Conservation (phyloP, 2,113 vertebrate genomes). For the Toxostoma redivivum region DNA sequence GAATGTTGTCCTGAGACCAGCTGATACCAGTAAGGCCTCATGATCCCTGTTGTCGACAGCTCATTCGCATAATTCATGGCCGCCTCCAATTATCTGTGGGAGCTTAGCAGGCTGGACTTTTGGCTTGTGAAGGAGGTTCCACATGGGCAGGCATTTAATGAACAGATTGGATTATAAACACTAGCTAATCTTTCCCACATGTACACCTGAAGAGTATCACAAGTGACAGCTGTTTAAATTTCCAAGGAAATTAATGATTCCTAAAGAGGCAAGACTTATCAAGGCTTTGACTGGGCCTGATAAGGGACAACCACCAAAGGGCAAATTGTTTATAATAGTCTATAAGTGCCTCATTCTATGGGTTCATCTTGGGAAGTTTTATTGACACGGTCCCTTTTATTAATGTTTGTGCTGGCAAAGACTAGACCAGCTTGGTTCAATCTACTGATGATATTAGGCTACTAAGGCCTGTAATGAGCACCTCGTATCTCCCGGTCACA, state of each 20-base stretch:
- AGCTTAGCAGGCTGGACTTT: slow-evolving; percentile 58
- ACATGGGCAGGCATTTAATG: slow-evolving; percentile 75
- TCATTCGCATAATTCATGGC: slow-evolving; percentile 67
- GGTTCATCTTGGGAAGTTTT: slow-evolving; percentile 66
- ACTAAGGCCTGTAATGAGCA: slow-evolving; percentile 66
- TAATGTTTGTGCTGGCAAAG: slow-evolving; percentile 64
- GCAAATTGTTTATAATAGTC: slow-evolving; percentile 77
- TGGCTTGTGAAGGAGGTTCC: slow-evolving; percentile 67
- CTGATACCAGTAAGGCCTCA: slow-evolving; percentile 76
- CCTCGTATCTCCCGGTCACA: slow-evolving; percentile 49
- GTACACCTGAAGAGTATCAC: slow-evolving; percentile 80
- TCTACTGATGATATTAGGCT: slow-evolving; percentile 62
- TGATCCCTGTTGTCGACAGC: slow-evolving; percentile 67
- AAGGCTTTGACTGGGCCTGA: slow-evolving; percentile 70
- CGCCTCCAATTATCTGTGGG: slow-evolving; percentile 80
- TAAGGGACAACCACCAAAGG: slow-evolving; percentile 66
- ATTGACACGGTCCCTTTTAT: slow-evolving; percentile 65
- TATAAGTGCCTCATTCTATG: slow-evolving; percentile 70
- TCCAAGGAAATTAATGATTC: slow-evolving; percentile 80
- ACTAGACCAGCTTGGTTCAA: slow-evolving; percentile 47
- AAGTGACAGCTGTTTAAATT: slow-evolving; percentile 86
- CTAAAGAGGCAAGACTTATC: slow-evolving; percentile 78
- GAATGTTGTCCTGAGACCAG: slow-evolving; percentile 52
- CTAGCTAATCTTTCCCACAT: slow-evolving; percentile 82
- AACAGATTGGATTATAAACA: slow-evolving; percentile 80